Conservation (phyloP, 1,140 invertebrate species). For the Drosophila saltans region DNA sequence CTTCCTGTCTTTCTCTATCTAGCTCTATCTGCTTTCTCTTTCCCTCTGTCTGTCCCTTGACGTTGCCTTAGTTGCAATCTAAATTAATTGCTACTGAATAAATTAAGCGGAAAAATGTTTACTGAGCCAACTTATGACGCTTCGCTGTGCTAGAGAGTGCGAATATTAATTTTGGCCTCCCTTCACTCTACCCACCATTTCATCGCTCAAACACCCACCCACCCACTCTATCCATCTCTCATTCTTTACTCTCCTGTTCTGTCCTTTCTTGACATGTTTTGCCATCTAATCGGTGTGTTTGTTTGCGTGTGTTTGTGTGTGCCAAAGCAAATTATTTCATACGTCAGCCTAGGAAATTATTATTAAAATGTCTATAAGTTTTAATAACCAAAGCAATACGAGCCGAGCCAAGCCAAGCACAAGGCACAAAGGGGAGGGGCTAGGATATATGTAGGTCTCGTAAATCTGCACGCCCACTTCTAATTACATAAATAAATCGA, state of each 20-base stretch:
- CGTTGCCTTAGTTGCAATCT: slow-evolving; percentile 77
- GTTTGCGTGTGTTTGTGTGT: slow-evolving; percentile 28
- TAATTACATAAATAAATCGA: slow-evolving; percentile 75
- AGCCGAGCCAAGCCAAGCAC: background rate
- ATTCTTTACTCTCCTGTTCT: background rate
- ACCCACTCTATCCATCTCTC: background rate
- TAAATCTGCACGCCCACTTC: slow-evolving; percentile 10
- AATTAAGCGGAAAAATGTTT: slow-evolving; percentile 81
- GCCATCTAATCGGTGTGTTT: slow-evolving; percentile 13
- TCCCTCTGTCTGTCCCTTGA: background rate
- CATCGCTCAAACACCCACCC: background rate
- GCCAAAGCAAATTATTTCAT: slow-evolving; percentile 76
- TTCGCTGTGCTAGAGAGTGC: slow-evolving; percentile 55
- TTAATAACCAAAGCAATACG: slow-evolving; percentile 48
- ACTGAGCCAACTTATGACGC: slow-evolving; percentile 74
- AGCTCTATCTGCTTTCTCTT: background rate
- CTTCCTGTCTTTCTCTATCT: background rate
- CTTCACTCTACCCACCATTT: background rate
- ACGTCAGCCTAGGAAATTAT: slow-evolving; percentile 70
- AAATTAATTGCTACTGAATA: slow-evolving; percentile 80
- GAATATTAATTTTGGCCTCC: slow-evolving; percentile 69
- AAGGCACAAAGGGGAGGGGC: background rate
- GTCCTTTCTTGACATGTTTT: slow-evolving; percentile 4
- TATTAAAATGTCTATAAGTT: slow-evolving; percentile 73
- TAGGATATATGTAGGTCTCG: slow-evolving; percentile 21